Conservation (phyloP, 2,113 vertebrate genomes). For the Myanophis thanlyinensis region DNA sequence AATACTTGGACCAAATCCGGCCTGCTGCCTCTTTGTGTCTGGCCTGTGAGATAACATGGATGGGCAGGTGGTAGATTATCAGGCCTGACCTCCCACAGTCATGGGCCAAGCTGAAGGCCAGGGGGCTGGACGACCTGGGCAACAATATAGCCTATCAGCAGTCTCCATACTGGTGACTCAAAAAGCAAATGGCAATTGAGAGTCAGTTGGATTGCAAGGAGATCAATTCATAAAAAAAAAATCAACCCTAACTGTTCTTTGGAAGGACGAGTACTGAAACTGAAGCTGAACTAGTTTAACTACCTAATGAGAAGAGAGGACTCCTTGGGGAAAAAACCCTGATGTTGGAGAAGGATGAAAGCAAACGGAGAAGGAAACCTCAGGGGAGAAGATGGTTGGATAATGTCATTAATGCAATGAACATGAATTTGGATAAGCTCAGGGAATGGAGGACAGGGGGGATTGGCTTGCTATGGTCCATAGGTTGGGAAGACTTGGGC, state of each 20-base stretch:
- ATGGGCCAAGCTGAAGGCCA: not conserved
- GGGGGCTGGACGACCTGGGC: not conserved
- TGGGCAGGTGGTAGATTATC: not conserved
- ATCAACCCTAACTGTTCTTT: not conserved
- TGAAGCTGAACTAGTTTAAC: not conserved
- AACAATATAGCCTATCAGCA: not conserved
- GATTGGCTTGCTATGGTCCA: not conserved
- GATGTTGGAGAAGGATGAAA: not conserved
- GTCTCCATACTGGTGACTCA: not conserved
- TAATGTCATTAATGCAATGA: not conserved
- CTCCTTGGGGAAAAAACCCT: not conserved
- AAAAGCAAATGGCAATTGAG: not conserved
- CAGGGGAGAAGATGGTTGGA: not conserved
- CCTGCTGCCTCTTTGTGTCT: not conserved
- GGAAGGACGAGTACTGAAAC: not conserved
- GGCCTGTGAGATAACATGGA: not conserved
- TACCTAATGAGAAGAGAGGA: not conserved
- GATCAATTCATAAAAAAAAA: not conserved
- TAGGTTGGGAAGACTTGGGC: not conserved
- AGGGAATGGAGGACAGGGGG: not conserved
- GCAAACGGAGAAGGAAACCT: not conserved
- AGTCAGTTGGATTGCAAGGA: not conserved
- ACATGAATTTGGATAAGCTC: not conserved
- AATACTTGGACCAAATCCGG: not conserved
- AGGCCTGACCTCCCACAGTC: not conserved